phyloP scores from a whole-genome alignment of 2,113 vertebrate species.

The Catharus minimus region DNA sequence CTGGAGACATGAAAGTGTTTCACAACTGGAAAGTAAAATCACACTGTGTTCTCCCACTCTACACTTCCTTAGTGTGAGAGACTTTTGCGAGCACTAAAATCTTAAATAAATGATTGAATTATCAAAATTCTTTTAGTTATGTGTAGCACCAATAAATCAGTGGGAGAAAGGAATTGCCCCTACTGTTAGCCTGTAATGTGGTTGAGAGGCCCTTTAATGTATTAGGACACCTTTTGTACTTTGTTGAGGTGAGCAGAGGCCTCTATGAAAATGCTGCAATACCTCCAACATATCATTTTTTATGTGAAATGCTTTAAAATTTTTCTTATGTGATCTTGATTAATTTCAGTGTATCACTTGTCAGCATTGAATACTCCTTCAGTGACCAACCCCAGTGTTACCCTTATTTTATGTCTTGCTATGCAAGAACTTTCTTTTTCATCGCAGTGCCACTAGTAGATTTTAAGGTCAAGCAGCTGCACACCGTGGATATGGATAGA shows the following conservation, averaged over 20 bases:
- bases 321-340: slow-evolving; percentile 5
- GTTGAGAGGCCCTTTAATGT: background rate
- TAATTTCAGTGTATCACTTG: background rate
- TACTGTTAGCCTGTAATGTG: background rate
- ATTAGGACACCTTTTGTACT: background rate
- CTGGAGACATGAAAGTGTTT: background rate
- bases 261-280: background rate
- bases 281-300: background rate
- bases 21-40: background rate
- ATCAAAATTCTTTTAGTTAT: background rate
- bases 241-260: background rate
- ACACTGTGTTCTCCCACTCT: background rate
- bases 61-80: background rate
- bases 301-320: background rate
- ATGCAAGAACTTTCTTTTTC: background rate
- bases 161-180: background rate
- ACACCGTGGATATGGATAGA: background rate
- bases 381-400: background rate
- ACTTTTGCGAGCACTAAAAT: background rate
- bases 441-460: background rate
- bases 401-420: slow-evolving; percentile 8
- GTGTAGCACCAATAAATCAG: background rate
- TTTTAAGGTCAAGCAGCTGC: slow-evolving; percentile 44
- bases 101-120: background rate
- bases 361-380: background rate